Evolutionary conservation across 1,140 invertebrate genomes (phyloP).

Genomic region (Orius insidiosus): DNA sequence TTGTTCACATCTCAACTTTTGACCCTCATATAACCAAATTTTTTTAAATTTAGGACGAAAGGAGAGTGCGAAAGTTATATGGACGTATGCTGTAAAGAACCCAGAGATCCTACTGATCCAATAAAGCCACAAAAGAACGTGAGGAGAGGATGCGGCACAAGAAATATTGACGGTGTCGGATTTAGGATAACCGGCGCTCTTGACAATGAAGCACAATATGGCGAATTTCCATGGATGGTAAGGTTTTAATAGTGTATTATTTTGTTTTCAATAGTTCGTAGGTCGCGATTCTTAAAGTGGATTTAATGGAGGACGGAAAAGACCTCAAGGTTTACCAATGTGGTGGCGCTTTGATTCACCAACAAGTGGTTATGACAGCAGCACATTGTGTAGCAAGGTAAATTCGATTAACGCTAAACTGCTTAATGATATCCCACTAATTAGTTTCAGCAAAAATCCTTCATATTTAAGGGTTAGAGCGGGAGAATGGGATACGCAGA

Average conservation of each 20-base stretch:
- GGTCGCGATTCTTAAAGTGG: slow-evolving; percentile 51
- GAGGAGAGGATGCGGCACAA: slow-evolving; percentile 41
- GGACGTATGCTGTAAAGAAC: slow-evolving; percentile 39
- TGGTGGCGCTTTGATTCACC: slow-evolving; percentile 57
- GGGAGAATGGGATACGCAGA: slow-evolving; percentile 51
- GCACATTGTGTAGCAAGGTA: slow-evolving; percentile 37
- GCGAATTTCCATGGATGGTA: slow-evolving; percentile 32
- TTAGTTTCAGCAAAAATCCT: slow-evolving; percentile 16
- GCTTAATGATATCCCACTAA: too few relatives aligned
- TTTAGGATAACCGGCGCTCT: slow-evolving; percentile 45
- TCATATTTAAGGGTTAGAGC: slow-evolving; percentile 20
- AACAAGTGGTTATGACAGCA: slow-evolving; percentile 47
- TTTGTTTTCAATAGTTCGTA: slow-evolving; percentile 1
- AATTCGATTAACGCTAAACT: slow-evolving; percentile 3
- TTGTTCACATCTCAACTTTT: too few relatives aligned
- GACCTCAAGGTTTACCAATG: slow-evolving; percentile 49
- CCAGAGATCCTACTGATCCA: slow-evolving; percentile 15
- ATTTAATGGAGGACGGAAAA: slow-evolving; percentile 29
- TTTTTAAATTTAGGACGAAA: slow-evolving; percentile 26
- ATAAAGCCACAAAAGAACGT: slow-evolving; percentile 20
- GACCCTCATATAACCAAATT: too few relatives aligned
- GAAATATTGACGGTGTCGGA: slow-evolving; percentile 48
- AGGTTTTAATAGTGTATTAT: too few relatives aligned
- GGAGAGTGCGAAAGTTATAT: slow-evolving; percentile 40
- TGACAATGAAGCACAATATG: slow-evolving; percentile 40